Conservation (phyloP, 2,888 invertebrate species). For the Tupiocoris notatus region DNA sequence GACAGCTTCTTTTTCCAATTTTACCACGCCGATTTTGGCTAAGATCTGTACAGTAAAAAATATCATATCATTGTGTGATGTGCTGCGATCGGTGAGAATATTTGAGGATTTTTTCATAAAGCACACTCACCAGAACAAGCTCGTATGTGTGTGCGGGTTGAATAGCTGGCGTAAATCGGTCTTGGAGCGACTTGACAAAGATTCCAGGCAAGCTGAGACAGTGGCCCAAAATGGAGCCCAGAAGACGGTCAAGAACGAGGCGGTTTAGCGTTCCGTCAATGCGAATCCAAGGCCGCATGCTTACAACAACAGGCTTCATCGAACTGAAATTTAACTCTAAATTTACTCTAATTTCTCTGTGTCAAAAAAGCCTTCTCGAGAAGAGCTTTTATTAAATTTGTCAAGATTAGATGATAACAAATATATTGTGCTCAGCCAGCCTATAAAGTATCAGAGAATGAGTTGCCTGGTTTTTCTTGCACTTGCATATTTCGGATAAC, state of each 20-base stretch:
- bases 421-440: no score
- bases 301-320: conserved; percentile 51
- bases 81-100: no score
- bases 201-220: conserved; percentile 65
- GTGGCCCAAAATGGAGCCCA: conserved; percentile 65
- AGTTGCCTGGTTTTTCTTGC: no score
- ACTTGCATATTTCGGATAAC: no score
- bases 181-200: conserved; percentile 58
- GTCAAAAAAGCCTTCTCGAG: not conserved
- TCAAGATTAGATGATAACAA: no score
- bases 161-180: conserved; percentile 64
- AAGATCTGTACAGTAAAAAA: conserved; percentile 4
- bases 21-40: not conserved
- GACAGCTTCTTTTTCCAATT: not conserved
- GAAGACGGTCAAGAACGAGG: conserved; percentile 66
- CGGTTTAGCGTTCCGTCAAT: conserved; percentile 71
- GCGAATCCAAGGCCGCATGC: conserved; percentile 69
- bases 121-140: conserved; percentile 61
- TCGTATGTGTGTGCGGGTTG: conserved; percentile 65
- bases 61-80: not conserved
- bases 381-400: not conserved
- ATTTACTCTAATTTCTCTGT: not conserved
- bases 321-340: conserved; percentile 33
- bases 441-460: no score
- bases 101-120: no score